Conservation (phyloP, 2,888 invertebrate species). For the Hirudinaria manillensis region DNA sequence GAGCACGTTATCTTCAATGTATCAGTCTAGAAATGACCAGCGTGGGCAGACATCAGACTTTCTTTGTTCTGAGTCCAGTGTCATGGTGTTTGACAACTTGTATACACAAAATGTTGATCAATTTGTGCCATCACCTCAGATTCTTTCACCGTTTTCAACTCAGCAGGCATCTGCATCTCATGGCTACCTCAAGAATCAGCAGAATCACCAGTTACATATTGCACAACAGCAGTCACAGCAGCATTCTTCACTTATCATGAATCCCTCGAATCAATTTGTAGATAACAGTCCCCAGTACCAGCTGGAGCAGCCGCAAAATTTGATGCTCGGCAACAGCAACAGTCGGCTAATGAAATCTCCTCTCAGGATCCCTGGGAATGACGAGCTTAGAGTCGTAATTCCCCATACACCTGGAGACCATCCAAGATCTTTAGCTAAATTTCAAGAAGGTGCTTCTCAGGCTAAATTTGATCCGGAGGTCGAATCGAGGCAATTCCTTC, state of each 20-base stretch:
- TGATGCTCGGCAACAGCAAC: not conserved
- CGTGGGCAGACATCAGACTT: not conserved
- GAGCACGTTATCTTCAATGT: not conserved
- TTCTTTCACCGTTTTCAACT: constrained; percentile 2
- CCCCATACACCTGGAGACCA: not conserved
- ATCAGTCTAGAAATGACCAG: constrained; percentile 2
- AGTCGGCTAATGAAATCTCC: not conserved
- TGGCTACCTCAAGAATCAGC: constrained; percentile 19
- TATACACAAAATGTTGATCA: constrained; percentile 9
- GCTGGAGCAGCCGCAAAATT: constrained; percentile 1
- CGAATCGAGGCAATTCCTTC: not conserved
- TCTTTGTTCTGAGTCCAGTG: constrained; percentile 9
- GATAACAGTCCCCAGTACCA: not conserved
- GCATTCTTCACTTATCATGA: constrained; percentile 8
- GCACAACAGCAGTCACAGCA: constrained; percentile 14
- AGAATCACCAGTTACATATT: constrained; percentile 6
- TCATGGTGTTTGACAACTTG: constrained; percentile 11
- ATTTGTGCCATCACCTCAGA: constrained; percentile 3
- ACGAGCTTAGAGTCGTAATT: constrained; percentile 1
- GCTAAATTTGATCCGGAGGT: constrained; percentile 2
- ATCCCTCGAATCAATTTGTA: not conserved
- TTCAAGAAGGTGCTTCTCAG: constrained; percentile 4
- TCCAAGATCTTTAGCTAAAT: not conserved
- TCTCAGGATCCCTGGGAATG: constrained; percentile 8
- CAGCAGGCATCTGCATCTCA: constrained; percentile 1